Evolutionary conservation across 2,113 vertebrate genomes (phyloP), one percentile per base, ranked within the genome.

Genomic region (Pao palembangensis): DNA sequence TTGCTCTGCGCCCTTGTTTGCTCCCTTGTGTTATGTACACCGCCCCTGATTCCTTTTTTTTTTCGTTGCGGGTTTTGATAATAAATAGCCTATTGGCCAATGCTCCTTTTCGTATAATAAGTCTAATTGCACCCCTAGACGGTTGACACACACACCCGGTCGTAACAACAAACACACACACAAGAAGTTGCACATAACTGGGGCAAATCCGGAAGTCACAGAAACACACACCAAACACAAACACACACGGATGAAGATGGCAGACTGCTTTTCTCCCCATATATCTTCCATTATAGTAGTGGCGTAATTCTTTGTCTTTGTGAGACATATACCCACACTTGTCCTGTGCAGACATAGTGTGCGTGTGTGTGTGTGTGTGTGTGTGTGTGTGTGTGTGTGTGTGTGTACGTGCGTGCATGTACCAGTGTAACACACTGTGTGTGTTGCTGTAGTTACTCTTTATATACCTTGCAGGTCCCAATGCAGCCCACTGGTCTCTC

Each of bases 401-500:
- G 19, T 20, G n/a, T 10, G 48, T 54, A n/a, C n/a, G n/a, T n/a
- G n/a, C n/a, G 21, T 31, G 2, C 11, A 31, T 0, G 6, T 50
- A 38, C 53, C 31, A 55, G 53, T 60, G n/a, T n/a, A n/a, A n/a
- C n/a, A n/a, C 41, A 8, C 38, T 46, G 28, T 19, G 15, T 46
- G 48, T 49, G 28, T 20, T 13, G 34, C 20, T 61, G 42, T 19
- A 53, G 31, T 51, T 49, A 17, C n/a, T 47, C 44, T 47, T 16
- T 3, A 34, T 42, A 55, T 55, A 98, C 97, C 95, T 99, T 99
- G 87, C 95, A 99, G 51, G 95, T 96, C 54, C 97, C 97, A 0
- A 99, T 94, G 81, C 96, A 99, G 78, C 97, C 97, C 67, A 99
- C 90, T 3, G 96, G 97, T 56, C 97, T 91, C 12, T 98, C 94